Conservation (phyloP, 2,888 invertebrate genomes). For the Perizoma affinitatum region DNA sequence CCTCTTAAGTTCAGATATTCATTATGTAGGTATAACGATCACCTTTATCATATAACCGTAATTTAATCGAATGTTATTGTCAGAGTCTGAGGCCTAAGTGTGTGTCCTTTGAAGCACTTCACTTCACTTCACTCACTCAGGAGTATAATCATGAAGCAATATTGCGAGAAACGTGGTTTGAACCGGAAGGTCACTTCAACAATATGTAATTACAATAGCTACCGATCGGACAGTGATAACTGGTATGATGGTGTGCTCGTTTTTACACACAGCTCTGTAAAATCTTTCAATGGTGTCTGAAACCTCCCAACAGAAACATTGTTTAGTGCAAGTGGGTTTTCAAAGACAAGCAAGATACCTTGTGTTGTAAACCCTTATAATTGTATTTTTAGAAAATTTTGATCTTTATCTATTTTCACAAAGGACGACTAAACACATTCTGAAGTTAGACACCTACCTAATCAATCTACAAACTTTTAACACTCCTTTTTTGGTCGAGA, state of each 20-base stretch:
- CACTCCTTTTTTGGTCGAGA: too few relatives aligned
- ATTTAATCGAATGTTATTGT: not conserved
- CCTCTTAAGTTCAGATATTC: not conserved
- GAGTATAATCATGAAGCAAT: slow-evolving; percentile 2
- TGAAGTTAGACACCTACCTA: too few relatives aligned
- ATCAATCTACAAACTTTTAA: too few relatives aligned
- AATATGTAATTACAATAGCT: not conserved
- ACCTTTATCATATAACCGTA: not conserved
- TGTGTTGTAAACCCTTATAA: too few relatives aligned
- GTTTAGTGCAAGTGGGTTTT: too few relatives aligned
- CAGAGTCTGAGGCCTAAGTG: not conserved
- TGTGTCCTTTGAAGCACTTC: not conserved
- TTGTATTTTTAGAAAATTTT: too few relatives aligned
- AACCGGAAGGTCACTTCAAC: not conserved
- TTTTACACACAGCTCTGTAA: slow-evolving; percentile 18
- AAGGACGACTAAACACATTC: too few relatives aligned
- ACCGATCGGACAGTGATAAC: not conserved
- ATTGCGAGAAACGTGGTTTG: slow-evolving; percentile 10
- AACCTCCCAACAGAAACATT: too few relatives aligned
- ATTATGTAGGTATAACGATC: not conserved
- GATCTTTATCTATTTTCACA: too few relatives aligned
- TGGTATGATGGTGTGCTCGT: slow-evolving; percentile 16
- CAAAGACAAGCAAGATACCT: too few relatives aligned
- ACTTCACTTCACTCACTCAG: too few relatives aligned
- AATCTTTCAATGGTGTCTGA: too few relatives aligned